Percentiles rank a stretch among this genome's conserved stretches.
Conservation (phyloP, 2,888 invertebrate species). For the Dromius quadrimaculatus region DNA sequence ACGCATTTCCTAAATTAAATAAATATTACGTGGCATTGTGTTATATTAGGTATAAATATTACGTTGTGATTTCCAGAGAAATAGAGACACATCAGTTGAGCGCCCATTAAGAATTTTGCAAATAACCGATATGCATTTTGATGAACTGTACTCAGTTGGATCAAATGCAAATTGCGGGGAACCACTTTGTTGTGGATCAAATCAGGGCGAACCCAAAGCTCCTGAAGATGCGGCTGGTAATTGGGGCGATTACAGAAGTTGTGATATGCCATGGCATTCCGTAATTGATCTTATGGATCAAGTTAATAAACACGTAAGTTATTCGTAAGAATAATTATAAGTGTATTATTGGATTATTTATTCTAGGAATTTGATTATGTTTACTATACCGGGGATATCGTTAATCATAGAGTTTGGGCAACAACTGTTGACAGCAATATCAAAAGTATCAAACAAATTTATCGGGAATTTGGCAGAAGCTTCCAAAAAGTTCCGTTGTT, state of each 20-base stretch:
- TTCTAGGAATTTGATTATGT: constrained; percentile 68
- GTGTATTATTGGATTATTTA: not conserved
- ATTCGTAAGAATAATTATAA: not conserved
- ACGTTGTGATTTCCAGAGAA: too few relatives aligned
- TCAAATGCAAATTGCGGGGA: constrained; percentile 78
- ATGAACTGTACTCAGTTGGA: constrained; percentile 75
- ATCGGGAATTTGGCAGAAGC: constrained; percentile 61
- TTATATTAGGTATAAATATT: too few relatives aligned
- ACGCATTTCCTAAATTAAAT: too few relatives aligned
- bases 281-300: constrained; percentile 68
- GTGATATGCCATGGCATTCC: constrained; percentile 80
- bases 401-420: constrained; percentile 88
- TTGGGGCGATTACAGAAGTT: constrained; percentile 84
- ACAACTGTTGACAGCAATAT: constrained; percentile 76
- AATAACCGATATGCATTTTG: constrained; percentile 82
- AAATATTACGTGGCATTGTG: too few relatives aligned
- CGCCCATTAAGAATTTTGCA: constrained; percentile 72
- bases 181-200: constrained; percentile 79
- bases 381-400: constrained; percentile 86
- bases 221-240: constrained; percentile 71
- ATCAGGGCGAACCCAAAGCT: constrained; percentile 64
- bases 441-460: constrained; percentile 69
- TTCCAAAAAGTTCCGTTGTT: constrained; percentile 65
- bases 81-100: constrained; percentile 77
- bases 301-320: constrained; percentile 24